Evolutionary conservation across 2,113 vertebrate species (phyloP).

Genomic region (Leptobrachium ailaonicum): DNA sequence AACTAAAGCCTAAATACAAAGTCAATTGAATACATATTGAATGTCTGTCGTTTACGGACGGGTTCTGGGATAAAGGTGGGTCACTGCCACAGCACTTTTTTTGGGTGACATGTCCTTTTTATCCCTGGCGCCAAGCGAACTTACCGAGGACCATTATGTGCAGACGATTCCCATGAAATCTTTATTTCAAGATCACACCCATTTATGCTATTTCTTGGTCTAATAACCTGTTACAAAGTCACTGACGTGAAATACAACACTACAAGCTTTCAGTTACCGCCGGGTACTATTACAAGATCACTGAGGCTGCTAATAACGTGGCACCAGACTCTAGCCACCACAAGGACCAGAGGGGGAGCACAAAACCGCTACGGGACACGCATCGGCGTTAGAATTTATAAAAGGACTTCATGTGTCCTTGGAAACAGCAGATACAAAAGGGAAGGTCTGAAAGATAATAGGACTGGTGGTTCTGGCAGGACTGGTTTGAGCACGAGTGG

Average conservation of each 20-base stretch:
- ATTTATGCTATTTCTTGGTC: conserved; percentile 6
- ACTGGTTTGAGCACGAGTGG: too few relatives aligned
- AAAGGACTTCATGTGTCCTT: too few relatives aligned
- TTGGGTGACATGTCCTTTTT: neutral
- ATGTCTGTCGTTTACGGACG: neutral
- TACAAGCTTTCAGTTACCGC: neutral
- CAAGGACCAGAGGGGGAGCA: neutral
- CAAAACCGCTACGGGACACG: neutral
- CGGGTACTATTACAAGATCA: conserved; percentile 11
- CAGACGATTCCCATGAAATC: neutral
- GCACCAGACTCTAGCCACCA: neutral
- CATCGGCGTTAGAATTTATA: too few relatives aligned
- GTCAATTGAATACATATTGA: neutral
- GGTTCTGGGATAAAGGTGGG: neutral
- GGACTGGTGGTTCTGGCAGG: too few relatives aligned
- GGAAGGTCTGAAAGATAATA: too few relatives aligned
- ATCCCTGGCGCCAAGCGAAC: neutral
- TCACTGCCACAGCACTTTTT: neutral
- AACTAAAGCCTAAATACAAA: too few relatives aligned
- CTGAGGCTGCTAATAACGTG: conserved; percentile 53
- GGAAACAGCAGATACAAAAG: too few relatives aligned
- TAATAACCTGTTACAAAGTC: conserved; percentile 18
- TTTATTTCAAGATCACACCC: neutral
- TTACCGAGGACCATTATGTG: neutral
- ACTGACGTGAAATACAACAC: conserved; percentile 4